Evolutionary conservation across 2,888 invertebrate species (phyloP), one percentile per base, ranked within the genome.

Genomic region (Perdita meconis): DNA sequence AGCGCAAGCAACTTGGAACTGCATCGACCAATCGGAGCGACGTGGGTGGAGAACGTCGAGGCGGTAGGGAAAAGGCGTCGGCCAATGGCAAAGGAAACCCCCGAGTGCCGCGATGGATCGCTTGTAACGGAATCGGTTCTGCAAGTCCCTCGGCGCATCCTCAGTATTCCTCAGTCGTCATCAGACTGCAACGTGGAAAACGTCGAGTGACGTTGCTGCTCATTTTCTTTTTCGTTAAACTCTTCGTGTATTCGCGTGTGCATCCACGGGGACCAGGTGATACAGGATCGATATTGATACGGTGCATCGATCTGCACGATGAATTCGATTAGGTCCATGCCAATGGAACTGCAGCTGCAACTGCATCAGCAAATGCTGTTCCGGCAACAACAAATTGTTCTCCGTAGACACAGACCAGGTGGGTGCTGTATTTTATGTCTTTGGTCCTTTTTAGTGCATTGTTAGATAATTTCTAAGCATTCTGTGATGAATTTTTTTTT

Each of bases 311-410:
- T 10, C 3, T n/a, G 19, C 24, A 59, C n/a, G 38, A 88, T 85
- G 75, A 87, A 88, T 68, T 67, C 86, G 12, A 82, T 85, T 5
- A 79, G 78, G 24, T 74, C 83, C 12, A 16, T 74, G 12, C 67
- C 80, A 0, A 82, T 87, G 81, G 84, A 88, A 55, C 55, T 87
- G 67, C 86, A 87, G 61, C 71, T 85, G 44, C 88, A 86, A 72
- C 59, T 86, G 36, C 86, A 86, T 56, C 83, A 83, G 26, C 85
- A 86, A 19, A 85, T 87, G 82, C 61, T 88, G 0, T 83, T 86
- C 47, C 79, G 82, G 26, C 87, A 87, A 50, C 88, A 87, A 3
- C 82, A 84, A 36, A 82, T 89, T 56, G 82, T 82, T 4, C 81
- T 85, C 4, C 80, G 65, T 0, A 69, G 80, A 36, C 65, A 75